A percentile compares a stretch with the other conserved stretches of the same genome.
Evolutionary conservation across 2,888 invertebrate genomes (phyloP).

Genomic region (Thysanoteuthis rhombus): DNA sequence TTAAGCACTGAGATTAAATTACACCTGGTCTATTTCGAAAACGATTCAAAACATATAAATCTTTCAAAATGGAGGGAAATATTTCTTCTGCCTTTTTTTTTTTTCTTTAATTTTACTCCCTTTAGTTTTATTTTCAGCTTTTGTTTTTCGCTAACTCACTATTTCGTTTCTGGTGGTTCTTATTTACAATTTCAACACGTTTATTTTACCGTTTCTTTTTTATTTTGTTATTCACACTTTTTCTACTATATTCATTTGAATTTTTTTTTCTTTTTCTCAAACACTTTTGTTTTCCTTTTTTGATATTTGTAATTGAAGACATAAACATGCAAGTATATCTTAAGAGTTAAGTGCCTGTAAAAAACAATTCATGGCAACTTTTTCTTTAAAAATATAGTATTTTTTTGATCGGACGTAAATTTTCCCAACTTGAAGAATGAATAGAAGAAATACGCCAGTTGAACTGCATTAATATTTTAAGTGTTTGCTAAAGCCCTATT

Average conservation of each 20-base stretch:
- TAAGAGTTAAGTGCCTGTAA: background rate
- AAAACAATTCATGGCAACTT: background rate
- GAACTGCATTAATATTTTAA: background rate
- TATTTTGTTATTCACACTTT: background rate
- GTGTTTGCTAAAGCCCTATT: background rate
- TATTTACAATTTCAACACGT: background rate
- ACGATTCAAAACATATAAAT: background rate
- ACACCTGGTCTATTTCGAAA: slow-evolving; percentile 12
- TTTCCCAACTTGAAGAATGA: background rate
- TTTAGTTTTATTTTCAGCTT: background rate
- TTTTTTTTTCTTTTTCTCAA: background rate
- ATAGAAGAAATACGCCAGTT: background rate
- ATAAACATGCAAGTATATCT: background rate
- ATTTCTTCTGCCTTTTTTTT: background rate
- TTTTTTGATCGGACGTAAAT: background rate
- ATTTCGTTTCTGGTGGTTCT: background rate
- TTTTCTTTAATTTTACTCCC: background rate
- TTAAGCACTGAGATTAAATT: background rate
- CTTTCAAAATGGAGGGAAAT: slow-evolving; percentile 12
- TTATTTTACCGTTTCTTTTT: background rate
- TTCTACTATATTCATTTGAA: background rate
- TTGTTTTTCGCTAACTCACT: background rate
- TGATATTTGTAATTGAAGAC: background rate
- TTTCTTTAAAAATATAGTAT: background rate
- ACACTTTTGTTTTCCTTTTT: background rate